Conservation (phyloP, 1,140 invertebrate genomes). For the Pinna nobilis region DNA sequence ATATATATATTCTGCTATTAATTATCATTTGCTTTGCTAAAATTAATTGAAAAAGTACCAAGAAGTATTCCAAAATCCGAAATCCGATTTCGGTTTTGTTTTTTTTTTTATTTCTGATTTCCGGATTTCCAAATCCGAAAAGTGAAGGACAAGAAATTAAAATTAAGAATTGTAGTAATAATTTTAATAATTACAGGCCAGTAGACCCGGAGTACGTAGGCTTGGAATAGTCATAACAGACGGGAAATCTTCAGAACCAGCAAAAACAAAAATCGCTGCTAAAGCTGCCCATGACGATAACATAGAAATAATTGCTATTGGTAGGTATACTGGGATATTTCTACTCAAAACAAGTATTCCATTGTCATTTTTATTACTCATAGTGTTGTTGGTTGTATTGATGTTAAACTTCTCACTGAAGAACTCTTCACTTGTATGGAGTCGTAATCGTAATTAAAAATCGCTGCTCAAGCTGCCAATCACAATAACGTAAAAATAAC, state of each 20-base stretch:
- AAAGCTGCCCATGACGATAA: slow-evolving; percentile 30
- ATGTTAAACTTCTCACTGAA: background rate
- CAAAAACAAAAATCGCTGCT: slow-evolving; percentile 35
- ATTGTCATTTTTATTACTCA: background rate
- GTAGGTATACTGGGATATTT: too few species aligned
- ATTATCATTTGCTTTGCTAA: too few species aligned
- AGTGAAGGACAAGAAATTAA: too few species aligned
- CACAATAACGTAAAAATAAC: slow-evolving; percentile 42
- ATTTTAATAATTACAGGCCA: too few species aligned
- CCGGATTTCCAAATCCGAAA: too few species aligned
- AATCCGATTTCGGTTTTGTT: too few species aligned
- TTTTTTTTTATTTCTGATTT: too few species aligned
- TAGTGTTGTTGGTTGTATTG: too few species aligned
- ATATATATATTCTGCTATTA: too few species aligned
- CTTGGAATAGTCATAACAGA: slow-evolving; percentile 49
- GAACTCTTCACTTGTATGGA: background rate
- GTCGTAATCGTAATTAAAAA: slow-evolving; percentile 10
- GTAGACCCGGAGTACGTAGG: slow-evolving; percentile 52
- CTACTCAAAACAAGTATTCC: background rate
- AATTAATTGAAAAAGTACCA: too few species aligned
- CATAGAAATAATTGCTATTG: slow-evolving; percentile 46
- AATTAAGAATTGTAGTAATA: too few species aligned
- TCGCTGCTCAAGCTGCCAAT: slow-evolving; percentile 30
- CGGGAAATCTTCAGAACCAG: slow-evolving; percentile 42
- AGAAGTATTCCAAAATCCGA: too few species aligned